Evolutionary conservation across 2,797 vertebrate genomes (phyloP), one percentile per base, ranked within the genome.

Genomic region (Phoebastria nigripes): DNA sequence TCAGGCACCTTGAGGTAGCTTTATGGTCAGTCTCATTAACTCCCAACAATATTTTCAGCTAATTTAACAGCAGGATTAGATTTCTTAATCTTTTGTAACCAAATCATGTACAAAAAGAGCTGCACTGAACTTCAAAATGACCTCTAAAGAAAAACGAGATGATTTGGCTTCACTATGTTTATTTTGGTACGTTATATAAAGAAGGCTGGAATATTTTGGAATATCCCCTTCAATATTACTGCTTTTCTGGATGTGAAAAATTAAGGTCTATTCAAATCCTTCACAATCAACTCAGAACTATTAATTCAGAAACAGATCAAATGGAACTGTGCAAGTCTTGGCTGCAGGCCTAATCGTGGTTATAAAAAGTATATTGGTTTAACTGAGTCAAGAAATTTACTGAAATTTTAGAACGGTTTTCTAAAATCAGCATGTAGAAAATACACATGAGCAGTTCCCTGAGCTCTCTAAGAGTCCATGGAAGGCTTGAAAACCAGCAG

Each of bases 191-290:
- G 0, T 35, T 79, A 19, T 22, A 35, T 46, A 63, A 66, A 82
- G 56, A 46, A 78, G 52, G 61, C n/a, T 74, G 94, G 71, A 80
- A 63, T 90, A 67, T 71, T 88, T 47, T 83, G 65, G 72, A 72
- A 56, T 52, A 35, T 39, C 26, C 87, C 74, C 62, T 67, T 65
- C 58, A 31, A 11, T 61, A 73, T 69, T 74, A 55, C 69, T 52
- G 63, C 26, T 83, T 83, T 96, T 95, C 74, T 66, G 41, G 69
- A 87, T 3, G 46, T n/a, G 66, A 67, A 66, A 46, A 86, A 66
- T 90, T 65, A 74, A 81, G 25, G 35, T 47, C 85, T 86, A 47
- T 76, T 91, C 82, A 83, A 78, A 96, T 49, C 21, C n/a, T 86
- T 90, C 69, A 49, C 82, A 82, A 8, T 54, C 56, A 29, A 55